Evolutionary conservation across 2,888 invertebrate genomes (phyloP).

Genomic region (Parnassius apollo): DNA sequence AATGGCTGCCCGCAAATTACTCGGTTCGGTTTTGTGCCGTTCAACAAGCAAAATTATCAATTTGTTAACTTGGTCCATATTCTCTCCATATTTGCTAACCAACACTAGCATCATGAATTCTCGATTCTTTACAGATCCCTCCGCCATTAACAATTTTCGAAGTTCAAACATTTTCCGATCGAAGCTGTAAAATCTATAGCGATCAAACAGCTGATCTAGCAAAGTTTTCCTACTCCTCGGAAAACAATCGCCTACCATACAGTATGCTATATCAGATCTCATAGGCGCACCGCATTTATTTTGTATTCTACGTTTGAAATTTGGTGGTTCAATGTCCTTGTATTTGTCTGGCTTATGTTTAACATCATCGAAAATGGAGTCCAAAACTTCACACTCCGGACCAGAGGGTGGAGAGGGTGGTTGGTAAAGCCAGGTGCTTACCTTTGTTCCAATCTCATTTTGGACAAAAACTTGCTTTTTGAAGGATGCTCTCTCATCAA

Average conservation of each 20-base stretch:
- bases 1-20: slow-evolving; percentile 52
- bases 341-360: slow-evolving; percentile 29
- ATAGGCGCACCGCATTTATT: slow-evolving; percentile 15
- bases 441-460: slow-evolving; percentile 40
- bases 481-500: slow-evolving; percentile 40
- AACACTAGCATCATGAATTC: slow-evolving; percentile 60
- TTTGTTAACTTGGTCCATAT: slow-evolving; percentile 42
- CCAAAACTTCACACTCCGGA: slow-evolving; percentile 28
- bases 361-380: slow-evolving; percentile 42
- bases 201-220: slow-evolving; percentile 53
- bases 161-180: slow-evolving; percentile 51
- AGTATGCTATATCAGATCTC: background rate
- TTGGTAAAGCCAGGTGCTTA: slow-evolving; percentile 45
- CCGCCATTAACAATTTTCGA: slow-evolving; percentile 42
- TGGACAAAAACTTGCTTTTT: slow-evolving; percentile 52
- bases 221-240: slow-evolving; percentile 33
- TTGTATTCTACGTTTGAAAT: slow-evolving; percentile 7
- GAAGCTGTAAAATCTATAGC: slow-evolving; percentile 54
- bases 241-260: background rate
- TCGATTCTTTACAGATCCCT: slow-evolving; percentile 48
- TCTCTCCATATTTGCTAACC: slow-evolving; percentile 60
- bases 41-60: slow-evolving; percentile 45
- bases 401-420: slow-evolving; percentile 36
- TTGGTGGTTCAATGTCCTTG: slow-evolving; percentile 12
- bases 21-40: slow-evolving; percentile 52